Evolutionary conservation across 2,797 vertebrate species (phyloP).

Genomic region (Aphelocoma californica): DNA sequence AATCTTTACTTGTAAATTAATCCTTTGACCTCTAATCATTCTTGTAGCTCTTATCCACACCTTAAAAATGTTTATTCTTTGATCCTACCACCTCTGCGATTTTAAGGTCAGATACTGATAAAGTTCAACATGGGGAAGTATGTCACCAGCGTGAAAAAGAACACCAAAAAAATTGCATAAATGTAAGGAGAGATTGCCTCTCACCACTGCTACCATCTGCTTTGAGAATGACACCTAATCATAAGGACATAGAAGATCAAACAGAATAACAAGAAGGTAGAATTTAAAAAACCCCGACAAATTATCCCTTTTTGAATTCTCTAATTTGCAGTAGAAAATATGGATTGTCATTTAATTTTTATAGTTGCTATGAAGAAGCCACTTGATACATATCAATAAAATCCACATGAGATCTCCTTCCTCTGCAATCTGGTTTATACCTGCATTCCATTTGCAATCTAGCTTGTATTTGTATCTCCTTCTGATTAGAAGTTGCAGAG

Average conservation of each 20-base stretch:
- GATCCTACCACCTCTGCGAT: not conserved
- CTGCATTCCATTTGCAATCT: not conserved
- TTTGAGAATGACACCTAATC: not conserved
- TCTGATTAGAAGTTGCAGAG: not conserved
- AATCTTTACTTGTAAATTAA: not conserved
- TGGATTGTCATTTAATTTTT: not conserved
- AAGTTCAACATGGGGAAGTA: not conserved
- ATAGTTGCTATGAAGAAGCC: not conserved
- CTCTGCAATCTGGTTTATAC: not conserved
- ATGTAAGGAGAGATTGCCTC: not conserved
- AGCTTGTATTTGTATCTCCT: not conserved
- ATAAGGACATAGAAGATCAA: not conserved
- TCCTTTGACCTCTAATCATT: not conserved
- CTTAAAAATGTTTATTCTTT: not conserved
- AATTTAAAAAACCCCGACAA: not conserved
- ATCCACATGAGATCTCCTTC: not conserved
- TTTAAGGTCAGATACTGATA: not conserved
- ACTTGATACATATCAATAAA: not conserved
- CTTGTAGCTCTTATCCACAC: not conserved
- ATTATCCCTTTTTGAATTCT: not conserved
- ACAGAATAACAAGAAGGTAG: not conserved
- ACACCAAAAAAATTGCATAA: not conserved
- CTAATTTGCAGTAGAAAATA: not conserved
- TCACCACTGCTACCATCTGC: not conserved
- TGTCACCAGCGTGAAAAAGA: not conserved